Base-by-base conservation (phyloP, 2,797 vertebrate species). In the Tinamus major region DNA sequence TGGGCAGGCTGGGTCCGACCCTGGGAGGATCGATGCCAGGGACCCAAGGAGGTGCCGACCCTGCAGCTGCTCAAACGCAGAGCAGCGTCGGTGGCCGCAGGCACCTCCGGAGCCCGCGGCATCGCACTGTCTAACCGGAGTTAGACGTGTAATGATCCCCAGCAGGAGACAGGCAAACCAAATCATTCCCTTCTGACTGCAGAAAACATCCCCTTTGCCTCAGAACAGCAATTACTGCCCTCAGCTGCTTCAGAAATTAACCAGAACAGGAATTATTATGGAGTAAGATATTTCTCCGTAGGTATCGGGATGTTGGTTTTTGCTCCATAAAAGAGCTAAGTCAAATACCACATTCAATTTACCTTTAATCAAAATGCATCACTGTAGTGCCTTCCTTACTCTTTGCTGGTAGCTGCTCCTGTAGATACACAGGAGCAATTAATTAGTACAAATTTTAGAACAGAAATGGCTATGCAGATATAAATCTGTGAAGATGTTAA, bases 151-250 rank as follows among this genome's bases (percentile, higher is more conserved):
- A 5, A 51, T 4, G 5, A 49, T 49, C 21, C 74, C 42, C 39
- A 64, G 77, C 3, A 77, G 62, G 51, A 95, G 51, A 91, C 76
- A 62, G 90, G 74, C 56, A 67, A 91, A 90, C 90, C 77, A 77
- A 92, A 69, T 90, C 74, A 93, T 88, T 96, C 81, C 89, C 92
- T 95, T 93, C 87, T 85, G 82, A 53, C 74, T 88, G 91, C 26
- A 82, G 74, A 95, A 95, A 88, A n/a, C 0, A 0, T 88, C 71
- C 61, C 56, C 44, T 86, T 93, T 85, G 71, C 68, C 77, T 92
- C 85, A 68, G 62, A 92, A 63, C 67, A 87, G 61, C 79, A 94
- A 88, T 88, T 95, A 93, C 37, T 33, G 69, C n/a, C 63, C 61
- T 86, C 70, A 79, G 23, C 33, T 77, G 68, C 0, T 1, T 83